Evolutionary conservation across 2,113 vertebrate species (phyloP).

Genomic region (Crotalus horridus): DNA sequence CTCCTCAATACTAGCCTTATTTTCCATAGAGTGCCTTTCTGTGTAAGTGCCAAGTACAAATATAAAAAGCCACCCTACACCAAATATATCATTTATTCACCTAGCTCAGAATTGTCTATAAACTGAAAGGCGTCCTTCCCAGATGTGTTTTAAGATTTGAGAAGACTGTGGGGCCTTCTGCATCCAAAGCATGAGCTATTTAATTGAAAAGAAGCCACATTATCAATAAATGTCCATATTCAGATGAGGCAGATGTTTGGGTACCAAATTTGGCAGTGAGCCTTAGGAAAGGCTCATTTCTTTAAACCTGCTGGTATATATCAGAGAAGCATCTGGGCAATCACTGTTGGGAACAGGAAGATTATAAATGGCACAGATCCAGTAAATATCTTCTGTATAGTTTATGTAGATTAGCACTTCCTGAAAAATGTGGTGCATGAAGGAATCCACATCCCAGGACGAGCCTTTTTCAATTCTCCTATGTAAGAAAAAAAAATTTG

Average conservation of each 20-base stretch:
- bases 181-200: not conserved
- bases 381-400: not conserved
- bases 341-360: not conserved
- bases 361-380: not conserved
- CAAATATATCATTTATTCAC: not conserved
- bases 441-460: not conserved
- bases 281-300: not conserved
- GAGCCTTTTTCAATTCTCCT: conserved; percentile 1
- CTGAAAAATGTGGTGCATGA: not conserved
- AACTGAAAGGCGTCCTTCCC: not conserved
- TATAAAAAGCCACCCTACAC: not conserved
- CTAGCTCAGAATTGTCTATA: not conserved
- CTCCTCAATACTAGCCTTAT: not conserved
- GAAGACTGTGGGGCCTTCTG: not conserved
- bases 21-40: not conserved
- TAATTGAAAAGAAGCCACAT: not conserved
- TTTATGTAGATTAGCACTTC: not conserved
- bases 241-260: not conserved
- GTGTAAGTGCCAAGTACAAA: not conserved
- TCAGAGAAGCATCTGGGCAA: not conserved
- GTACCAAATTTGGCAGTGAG: not conserved
- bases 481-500: not conserved
- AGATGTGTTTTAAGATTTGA: not conserved
- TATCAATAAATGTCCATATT: not conserved
- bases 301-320: not conserved